Base-by-base conservation (phyloP, 1,140 invertebrate genomes). In the Microplitis mediator region DNA sequence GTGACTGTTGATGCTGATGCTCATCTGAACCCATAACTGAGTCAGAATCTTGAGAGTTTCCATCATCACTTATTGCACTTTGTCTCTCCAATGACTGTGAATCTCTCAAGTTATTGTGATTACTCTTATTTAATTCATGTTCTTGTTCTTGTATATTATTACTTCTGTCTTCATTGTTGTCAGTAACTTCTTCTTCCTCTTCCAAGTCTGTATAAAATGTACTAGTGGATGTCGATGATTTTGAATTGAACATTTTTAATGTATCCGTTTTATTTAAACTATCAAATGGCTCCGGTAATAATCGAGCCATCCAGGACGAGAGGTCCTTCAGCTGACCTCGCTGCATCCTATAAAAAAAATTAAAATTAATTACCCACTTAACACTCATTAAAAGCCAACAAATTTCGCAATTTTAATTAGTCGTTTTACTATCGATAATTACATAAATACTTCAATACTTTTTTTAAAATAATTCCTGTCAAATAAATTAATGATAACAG, bases 181-280 rank as follows among this genome's bases (percentile, higher is more conserved):
- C 71, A 23, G 74, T 62, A 50, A 82, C 79, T 4, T 80, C 75
- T 23, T 72, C 51, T 4, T 73, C 77, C 3, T 74, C 76, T 4
- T 82, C 80, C 36, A 87, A 72, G 74, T 87, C 81, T 0, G 85
- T 84, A 36, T 87, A 87, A 76, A 87, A 87, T 9, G 75, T 87
- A 60, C 86, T 86, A 8, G 81, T 84, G 0, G 83, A 51, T 8
- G 74, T 71, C 74, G 56, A 68, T 80, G 14, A 80, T 71, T 85
- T 87, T 31, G 84, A 85, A 61, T 83, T 75, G 75, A 87, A 87
- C 86, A 87, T 87, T 60, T 85, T 85, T 72, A 80, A 74, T 23
- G 77, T 77, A 16, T 79, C 77, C 32, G 61, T 60, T 69, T 73
- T 74, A 66, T 73, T 63, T 35, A 67, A 75, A 61, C 72, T 79